Evolutionary conservation across 2,113 vertebrate species (phyloP), one percentile per base, ranked within the genome.

Genomic region (Oreocharis arfaki): DNA sequence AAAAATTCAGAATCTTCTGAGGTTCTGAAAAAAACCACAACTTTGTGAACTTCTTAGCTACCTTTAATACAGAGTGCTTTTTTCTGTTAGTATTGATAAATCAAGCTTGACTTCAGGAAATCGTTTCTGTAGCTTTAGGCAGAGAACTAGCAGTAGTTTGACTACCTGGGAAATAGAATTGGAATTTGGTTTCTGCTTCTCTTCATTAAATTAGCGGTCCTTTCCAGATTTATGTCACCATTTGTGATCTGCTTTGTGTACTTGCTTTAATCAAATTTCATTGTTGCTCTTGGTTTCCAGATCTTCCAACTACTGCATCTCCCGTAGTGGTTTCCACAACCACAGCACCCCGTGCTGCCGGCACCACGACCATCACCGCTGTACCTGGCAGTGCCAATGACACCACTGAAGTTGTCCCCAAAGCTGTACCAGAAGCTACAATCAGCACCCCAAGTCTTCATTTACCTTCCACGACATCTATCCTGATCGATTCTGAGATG

Each of bases 221-320:
- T 57, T 37, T n/a, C 28, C 32, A 30, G n/a, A 52, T 42, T 75
- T 28, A 1, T 37, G 14, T 53, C 37, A 35, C 37, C n/a, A 22
- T 65, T 68, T 83, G 27, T 59, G 13, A 80, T 56, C 67, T 89
- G 28, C 61, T 89, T 60, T 90, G 28, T 56, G 67, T n/a, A 41
- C 11, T 64, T 50, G 16, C 52, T 87, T 73, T 42, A 42, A 60
- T 26, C 33, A 50, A 27, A 64, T 70, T 26, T 59, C 49, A 44
- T 21, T 20, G 6, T 21, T 92, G n/a, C 41, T 80, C 10, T 96
- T 96, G 80, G 49, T 87, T 93, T 96, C 78, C 73, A 98, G 97
- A 98, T 35, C 94, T 96, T 93, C 98, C 97, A 91, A 84, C 98
- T 93, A 96, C 98, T 78, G 97, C 98, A 89, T 33, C 97, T 41